Conservation (phyloP, 2,888 invertebrate genomes). For the Sesia bembeciformis region DNA sequence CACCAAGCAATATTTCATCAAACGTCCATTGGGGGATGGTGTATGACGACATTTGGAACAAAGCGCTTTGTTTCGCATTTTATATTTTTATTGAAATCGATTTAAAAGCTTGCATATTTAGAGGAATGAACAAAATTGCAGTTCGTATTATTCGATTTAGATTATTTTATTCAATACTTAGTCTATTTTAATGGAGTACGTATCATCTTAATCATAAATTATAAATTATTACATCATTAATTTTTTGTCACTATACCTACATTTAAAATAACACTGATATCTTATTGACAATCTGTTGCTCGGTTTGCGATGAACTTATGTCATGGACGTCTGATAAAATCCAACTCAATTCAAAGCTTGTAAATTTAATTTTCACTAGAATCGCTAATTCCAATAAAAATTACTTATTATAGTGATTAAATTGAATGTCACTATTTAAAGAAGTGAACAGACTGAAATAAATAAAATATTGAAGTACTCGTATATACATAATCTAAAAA, state of each 20-base stretch:
- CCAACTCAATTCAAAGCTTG: constrained; percentile 10
- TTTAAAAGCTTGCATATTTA: neutral
- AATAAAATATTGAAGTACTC: too few relatives aligned
- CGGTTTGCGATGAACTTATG: constrained; percentile 53
- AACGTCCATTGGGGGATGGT: constrained; percentile 11
- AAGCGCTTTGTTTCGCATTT: constrained; percentile 1
- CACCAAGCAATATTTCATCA: constrained; percentile 23
- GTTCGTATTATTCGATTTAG: too few relatives aligned
- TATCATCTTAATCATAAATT: too few relatives aligned
- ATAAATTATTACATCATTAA: constrained; percentile 21
- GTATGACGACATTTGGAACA: constrained; percentile 9
- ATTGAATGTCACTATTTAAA: too few relatives aligned
- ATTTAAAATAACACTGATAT: constrained; percentile 33
- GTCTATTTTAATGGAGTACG: too few relatives aligned
- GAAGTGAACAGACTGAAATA: too few relatives aligned
- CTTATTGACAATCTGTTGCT: constrained; percentile 59
- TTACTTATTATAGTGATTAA: too few relatives aligned
- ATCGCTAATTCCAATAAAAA: too few relatives aligned
- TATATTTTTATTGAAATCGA: neutral
- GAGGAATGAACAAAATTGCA: too few relatives aligned
- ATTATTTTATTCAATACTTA: too few relatives aligned
- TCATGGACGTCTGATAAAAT: constrained; percentile 61
- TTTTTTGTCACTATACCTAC: constrained; percentile 16
- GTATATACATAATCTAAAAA: too few relatives aligned
- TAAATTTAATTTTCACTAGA: too few relatives aligned